Base-by-base conservation (phyloP, 2,797 vertebrate genomes). In the Microctenopoma stevenorrisi region DNA sequence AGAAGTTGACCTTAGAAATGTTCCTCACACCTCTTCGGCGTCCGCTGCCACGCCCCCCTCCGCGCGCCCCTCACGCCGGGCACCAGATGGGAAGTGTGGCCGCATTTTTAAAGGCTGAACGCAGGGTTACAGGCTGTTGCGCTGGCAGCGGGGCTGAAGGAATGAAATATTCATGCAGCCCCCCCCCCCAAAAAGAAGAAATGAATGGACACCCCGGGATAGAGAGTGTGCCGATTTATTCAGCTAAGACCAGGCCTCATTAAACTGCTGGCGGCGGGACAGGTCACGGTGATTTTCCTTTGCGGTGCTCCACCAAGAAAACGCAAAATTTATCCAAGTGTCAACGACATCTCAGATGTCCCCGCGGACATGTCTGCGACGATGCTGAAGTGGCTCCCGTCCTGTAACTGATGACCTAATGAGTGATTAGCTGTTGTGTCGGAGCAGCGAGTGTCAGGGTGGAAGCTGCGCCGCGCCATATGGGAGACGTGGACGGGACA, bases 161-260 rank as follows among this genome's bases (percentile, higher is more conserved):
- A 90, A 95, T 95, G 93, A 94, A 95, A 95, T 94, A 95, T 95
- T 94, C 94, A 94, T 95, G 93, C 73, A 50, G 62, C 44, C 68
- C 71, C 44, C 30, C 30, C 28, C 28, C 30, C 30, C 6, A 38
- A 30, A 18, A 67, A 65, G 25, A 58, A 60, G 67, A 85, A 84
- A 76, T 85, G 92, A 95, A 95, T 93, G 92, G 93, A 92, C 92
- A 86, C 90, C 94, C 93, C 84, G 74, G 90, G 88, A 91, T 28
- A 90, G 79, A 92, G 93, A 95, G 93, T 82, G 94, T 95, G 94
- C 93, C 94, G 89, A 93, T 92, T 93, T 93, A 94, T 94, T 93
- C 87, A 91, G 85, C 85, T 90, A 86, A 81, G 78, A 88, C 76
- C 88, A 91, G 89, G 89, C 86, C 92, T 94, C 93, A 94, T 94